Evolutionary conservation across 2,888 invertebrate genomes (phyloP).

Genomic region (Bombylius major): DNA sequence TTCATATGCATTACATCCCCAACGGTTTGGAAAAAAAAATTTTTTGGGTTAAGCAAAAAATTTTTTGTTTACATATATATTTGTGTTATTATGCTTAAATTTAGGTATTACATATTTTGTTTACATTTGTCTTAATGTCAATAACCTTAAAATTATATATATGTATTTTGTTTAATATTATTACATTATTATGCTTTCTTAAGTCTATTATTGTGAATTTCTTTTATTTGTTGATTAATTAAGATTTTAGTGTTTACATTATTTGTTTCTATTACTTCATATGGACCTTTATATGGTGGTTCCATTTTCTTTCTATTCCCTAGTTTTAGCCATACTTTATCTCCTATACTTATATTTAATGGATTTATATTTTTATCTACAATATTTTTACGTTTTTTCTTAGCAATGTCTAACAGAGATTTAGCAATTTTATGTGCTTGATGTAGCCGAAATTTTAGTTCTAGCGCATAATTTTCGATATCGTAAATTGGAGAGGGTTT

Average conservation of each 20-base stretch:
- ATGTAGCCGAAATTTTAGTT: neutral
- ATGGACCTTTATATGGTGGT: neutral
- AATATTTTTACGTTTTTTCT: neutral
- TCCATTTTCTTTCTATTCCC: neutral
- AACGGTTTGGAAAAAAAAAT: too few species aligned
- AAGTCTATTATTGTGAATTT: neutral
- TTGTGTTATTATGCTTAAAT: too few species aligned
- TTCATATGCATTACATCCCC: too few species aligned
- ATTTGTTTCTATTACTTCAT: neutral
- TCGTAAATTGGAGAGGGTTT: too few species aligned
- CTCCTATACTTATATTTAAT: neutral
- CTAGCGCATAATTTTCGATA: too few species aligned
- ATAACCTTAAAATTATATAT: too few species aligned
- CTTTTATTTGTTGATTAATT: neutral
- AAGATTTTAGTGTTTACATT: neutral
- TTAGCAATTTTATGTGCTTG: neutral
- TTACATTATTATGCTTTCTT: too few species aligned
- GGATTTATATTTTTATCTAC: neutral
- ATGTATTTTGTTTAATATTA: too few species aligned
- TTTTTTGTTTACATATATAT: too few species aligned
- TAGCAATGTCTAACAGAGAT: neutral
- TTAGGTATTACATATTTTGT: too few species aligned
- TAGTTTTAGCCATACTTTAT: neutral
- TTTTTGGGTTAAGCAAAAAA: too few species aligned
- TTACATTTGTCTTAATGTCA: too few species aligned